phyloP scores from a whole-genome alignment of 2,888 invertebrate genomes.

The Eurytoma adleriae region DNA sequence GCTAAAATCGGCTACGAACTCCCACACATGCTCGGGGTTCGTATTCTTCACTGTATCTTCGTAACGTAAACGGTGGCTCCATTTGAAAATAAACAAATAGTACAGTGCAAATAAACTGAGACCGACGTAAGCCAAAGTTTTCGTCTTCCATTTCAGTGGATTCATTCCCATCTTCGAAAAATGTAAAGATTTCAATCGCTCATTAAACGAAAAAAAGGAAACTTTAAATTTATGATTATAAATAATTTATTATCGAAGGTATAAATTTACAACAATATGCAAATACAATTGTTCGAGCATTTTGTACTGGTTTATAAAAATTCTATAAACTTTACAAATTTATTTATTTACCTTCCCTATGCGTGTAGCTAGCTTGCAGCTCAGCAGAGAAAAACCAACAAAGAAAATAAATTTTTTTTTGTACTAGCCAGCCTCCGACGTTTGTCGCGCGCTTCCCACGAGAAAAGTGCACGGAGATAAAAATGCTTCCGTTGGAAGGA shows the following conservation, averaged over 20 bases:
- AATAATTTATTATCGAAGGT: slow-evolving; percentile 5
- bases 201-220: neutral
- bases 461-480: slow-evolving; percentile 28
- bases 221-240: neutral
- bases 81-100: slow-evolving; percentile 67
- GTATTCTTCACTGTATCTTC: slow-evolving; percentile 78
- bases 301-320: neutral
- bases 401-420: neutral
- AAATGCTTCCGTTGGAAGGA: slow-evolving; percentile 32
- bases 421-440: neutral
- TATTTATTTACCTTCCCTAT: neutral
- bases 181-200: neutral
- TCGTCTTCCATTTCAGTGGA: slow-evolving; percentile 73
- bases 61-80: slow-evolving; percentile 63
- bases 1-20: slow-evolving; percentile 86
- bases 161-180: slow-evolving; percentile 66
- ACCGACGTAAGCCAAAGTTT: slow-evolving; percentile 63
- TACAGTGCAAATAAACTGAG: slow-evolving; percentile 58
- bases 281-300: neutral
- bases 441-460: neutral
- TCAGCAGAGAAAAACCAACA: neutral
- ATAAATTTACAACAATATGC: slow-evolving; percentile 7
- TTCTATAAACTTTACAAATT: slow-evolving; percentile 9
- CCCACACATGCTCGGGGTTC: slow-evolving; percentile 82
- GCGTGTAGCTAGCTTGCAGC: neutral